A percentile compares a stretch with the other conserved stretches of the same genome.
Evolutionary conservation across 2,888 invertebrate species (phyloP).

Genomic region (Junonia oenone): DNA sequence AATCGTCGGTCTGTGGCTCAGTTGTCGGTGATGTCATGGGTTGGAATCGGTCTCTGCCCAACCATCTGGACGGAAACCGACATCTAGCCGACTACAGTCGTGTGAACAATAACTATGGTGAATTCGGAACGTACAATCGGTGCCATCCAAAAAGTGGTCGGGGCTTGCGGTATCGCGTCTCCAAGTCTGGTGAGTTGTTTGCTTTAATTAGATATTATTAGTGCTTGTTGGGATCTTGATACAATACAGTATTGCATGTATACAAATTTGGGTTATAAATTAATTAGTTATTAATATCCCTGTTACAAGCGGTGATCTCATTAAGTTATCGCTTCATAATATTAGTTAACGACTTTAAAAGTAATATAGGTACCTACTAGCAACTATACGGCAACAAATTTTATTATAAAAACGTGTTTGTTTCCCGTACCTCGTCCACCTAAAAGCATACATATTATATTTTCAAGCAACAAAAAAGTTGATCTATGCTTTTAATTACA

Average conservation of each 20-base stretch:
- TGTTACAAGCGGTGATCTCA: background rate
- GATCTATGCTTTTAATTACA: background rate
- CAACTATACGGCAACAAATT: too few species aligned
- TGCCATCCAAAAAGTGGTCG: constrained; percentile 68
- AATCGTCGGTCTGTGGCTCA: constrained; percentile 72
- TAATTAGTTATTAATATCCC: background rate
- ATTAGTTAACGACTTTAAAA: background rate
- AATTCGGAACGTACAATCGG: constrained; percentile 66
- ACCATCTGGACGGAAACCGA: constrained; percentile 83
- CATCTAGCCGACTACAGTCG: constrained; percentile 76
- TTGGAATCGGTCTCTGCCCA: constrained; percentile 82
- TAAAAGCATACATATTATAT: background rate
- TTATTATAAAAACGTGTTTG: too few species aligned
- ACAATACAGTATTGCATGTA: background rate
- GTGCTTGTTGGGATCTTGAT: background rate
- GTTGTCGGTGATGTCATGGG: constrained; percentile 74
- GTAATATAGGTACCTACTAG: too few species aligned
- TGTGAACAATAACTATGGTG: constrained; percentile 79
- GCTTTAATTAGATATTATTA: background rate
- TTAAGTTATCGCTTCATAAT: background rate
- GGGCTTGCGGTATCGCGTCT: constrained; percentile 66
- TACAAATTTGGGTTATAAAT: background rate
- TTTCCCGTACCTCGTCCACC: too few species aligned
- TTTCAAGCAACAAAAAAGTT: background rate
- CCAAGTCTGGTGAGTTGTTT: constrained; percentile 63